Base-by-base conservation (phyloP, 2,113 vertebrate genomes). In the Scolopax mira region DNA sequence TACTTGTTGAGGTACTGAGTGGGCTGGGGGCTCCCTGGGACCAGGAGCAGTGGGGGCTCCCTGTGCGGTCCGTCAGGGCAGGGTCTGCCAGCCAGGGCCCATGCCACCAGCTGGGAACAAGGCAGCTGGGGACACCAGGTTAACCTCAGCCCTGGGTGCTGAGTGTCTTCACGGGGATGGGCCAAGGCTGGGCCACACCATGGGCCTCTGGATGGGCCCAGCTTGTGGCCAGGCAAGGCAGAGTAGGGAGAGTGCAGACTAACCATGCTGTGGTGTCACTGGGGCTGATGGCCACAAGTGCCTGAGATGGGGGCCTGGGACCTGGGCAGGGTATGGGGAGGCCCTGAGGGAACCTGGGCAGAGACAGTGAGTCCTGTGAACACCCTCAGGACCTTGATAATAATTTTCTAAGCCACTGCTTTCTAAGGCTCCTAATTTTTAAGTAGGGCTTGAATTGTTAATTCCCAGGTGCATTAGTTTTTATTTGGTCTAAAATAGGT, bases 181-280 rank as follows among this genome's bases (percentile, higher is more conserved):
- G 4, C 39, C 5, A 6, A 62, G 11, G 12, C 25, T 22, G 10
- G 33, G 18, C 5, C 6, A 21, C 28, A 18, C 16, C 3, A 1
- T 28, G 17, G 15, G 11, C 31, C 14, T 27, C 12, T 2, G 7
- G 10, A 6, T 22, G 30, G n/a, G 6, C 22, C 13, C 3, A 6
- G 33, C 19, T 73, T 9, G 1, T 48, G 31, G 25, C 1, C 0
- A 0, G 33, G 7, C 37, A 81, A 31, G 25, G 25, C 3, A 6
- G 8, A 6, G 8, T 37, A 44, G 13, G 2, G 25, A 62, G 15
- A n/a, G 15, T 55, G 18, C 22, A 88, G 25, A 37, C 1, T 0
- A 1, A 9, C 12, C 11, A 4, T 42, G 3, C 19, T 72, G 19
- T 12, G 1, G 10, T 24, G 5, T 30, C 7, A 0, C 33, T n/a